Conservation (phyloP, 2,797 vertebrate species). For the Yasuhikotakia modesta region DNA sequence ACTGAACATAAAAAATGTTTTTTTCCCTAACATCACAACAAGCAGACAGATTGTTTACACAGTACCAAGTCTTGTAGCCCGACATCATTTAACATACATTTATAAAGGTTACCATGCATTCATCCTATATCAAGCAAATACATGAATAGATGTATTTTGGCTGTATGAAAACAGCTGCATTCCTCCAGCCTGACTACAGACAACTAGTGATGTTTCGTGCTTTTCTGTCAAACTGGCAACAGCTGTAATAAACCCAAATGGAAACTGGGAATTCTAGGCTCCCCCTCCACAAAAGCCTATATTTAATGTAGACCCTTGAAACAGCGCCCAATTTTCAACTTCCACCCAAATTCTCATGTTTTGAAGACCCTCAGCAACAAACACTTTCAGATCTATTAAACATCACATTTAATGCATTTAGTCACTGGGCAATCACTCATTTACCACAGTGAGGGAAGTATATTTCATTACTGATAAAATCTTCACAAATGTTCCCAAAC, state of each 20-base stretch:
- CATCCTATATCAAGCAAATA: background rate
- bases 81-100: too few species aligned
- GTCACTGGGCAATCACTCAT: background rate
- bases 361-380: background rate
- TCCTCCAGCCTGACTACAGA: background rate
- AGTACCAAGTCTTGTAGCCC: too few species aligned
- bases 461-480: background rate
- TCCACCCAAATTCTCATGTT: constrained; percentile 8
- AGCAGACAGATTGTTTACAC: too few species aligned
- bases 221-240: constrained; percentile 36
- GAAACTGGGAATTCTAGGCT: too few species aligned
- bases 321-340: constrained; percentile 7
- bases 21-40: too few species aligned
- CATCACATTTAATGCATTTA: background rate
- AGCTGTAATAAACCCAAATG: constrained; percentile 28
- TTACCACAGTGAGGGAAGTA: background rate
- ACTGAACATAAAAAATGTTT: too few species aligned
- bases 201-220: too few species aligned
- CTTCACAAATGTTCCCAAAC: background rate
- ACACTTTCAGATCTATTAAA: background rate
- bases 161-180: background rate
- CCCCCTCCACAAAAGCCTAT: constrained; percentile 44
- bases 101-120: background rate
- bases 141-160: background rate
- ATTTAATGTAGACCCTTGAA: background rate